A percentile compares a stretch with the other conserved stretches of the same genome.
phyloP scores from a whole-genome alignment of 2,888 invertebrate genomes.

The Pristionchus japonicus region DNA sequence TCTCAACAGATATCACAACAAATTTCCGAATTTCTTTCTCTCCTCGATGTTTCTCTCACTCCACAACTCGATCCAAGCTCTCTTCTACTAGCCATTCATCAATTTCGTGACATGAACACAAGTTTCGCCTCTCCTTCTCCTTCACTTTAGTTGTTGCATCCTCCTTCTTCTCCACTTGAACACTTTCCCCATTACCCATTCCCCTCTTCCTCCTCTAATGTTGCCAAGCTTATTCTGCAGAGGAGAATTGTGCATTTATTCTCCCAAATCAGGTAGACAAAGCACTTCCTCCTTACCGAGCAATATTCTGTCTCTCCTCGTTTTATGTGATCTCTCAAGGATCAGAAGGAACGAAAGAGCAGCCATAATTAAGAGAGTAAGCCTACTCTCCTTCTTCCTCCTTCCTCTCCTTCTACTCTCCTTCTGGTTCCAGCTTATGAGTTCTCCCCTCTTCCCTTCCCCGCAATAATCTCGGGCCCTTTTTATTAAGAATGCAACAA shows the following conservation, averaged over 20 bases:
- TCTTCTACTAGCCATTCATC: background rate
- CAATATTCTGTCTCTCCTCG: too few relatives aligned
- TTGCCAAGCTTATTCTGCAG: slow-evolving; percentile 18
- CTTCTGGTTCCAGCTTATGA: slow-evolving; percentile 17
- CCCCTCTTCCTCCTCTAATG: background rate
- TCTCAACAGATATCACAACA: too few relatives aligned
- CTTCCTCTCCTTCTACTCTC: background rate
- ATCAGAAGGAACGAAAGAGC: too few relatives aligned
- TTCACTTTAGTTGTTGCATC: background rate
- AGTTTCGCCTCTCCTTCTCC: background rate
- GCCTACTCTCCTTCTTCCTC: too few relatives aligned
- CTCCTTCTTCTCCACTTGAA: background rate
- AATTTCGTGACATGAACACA: slow-evolving; percentile 21
- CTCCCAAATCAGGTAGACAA: slow-evolving; percentile 30
- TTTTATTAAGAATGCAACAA: slow-evolving; percentile 41
- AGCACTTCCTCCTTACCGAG: background rate
- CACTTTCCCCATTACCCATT: slow-evolving; percentile 1
- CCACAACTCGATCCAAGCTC: background rate
- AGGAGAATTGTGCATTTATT: slow-evolving; percentile 5
- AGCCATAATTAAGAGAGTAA: too few relatives aligned
- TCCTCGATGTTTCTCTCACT: background rate
- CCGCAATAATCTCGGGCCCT: slow-evolving; percentile 11
- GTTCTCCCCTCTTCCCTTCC: slow-evolving; percentile 12
- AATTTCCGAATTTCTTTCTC: too few relatives aligned
- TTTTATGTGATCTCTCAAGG: too few relatives aligned